These are phyloP conservation scores for Adelphocoris suturalis DNA, from an alignment of 2,888 invertebrate genomes.

Conservation along the genomic window DNA sequence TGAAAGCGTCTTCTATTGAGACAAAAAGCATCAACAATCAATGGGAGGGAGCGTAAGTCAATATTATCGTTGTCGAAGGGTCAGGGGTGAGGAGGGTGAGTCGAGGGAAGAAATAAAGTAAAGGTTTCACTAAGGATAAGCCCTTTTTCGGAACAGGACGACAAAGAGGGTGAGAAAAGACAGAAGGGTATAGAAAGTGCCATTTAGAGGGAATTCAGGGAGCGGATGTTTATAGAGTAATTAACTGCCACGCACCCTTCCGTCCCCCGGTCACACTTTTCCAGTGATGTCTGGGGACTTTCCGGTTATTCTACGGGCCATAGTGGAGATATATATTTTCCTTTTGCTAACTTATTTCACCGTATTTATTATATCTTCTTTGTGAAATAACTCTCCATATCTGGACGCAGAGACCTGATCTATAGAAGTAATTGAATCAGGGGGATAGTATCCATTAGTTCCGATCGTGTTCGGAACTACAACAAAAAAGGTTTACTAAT, in stretches of 20 bases:
- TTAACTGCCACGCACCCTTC: conserved; percentile 34
- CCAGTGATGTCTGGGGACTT: neutral
- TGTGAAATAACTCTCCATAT: too few relatives aligned
- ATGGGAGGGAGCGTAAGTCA: conserved; percentile 28
- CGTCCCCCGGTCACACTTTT: neutral
- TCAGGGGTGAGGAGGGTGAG: neutral
- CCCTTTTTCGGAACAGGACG: neutral
- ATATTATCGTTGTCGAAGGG: conserved; percentile 24
- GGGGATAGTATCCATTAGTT: too few relatives aligned
- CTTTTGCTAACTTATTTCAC: too few relatives aligned
- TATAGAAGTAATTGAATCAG: too few relatives aligned
- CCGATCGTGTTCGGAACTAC: too few relatives aligned
- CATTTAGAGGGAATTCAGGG: conserved; percentile 45
- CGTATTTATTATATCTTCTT: too few relatives aligned
- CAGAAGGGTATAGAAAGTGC: conserved; percentile 29
- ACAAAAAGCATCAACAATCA: conserved; percentile 39
- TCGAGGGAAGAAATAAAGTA: conserved; percentile 4
- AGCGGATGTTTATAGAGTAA: conserved; percentile 54
- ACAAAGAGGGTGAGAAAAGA: neutral
- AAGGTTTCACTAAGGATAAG: conserved; percentile 32
- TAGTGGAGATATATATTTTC: too few relatives aligned
- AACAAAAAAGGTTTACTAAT: too few relatives aligned
- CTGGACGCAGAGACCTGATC: too few relatives aligned
- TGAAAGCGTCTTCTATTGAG: neutral
- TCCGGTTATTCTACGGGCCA: neutral